Base-by-base conservation (phyloP, 2,113 vertebrate genomes). In the Trogon surrucura region DNA sequence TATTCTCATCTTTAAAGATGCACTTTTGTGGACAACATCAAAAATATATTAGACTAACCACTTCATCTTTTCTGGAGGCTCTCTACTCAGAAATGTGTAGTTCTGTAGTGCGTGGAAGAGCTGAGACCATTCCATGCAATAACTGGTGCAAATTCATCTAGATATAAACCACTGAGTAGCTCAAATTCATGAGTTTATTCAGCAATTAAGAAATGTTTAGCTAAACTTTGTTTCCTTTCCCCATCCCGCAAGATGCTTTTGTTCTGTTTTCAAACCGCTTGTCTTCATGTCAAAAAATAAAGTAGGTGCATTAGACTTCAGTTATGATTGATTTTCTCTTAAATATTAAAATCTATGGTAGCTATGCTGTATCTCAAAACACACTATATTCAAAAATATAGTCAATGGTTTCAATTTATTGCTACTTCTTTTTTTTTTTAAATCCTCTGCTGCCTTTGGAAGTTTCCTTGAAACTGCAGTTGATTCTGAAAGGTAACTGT, bases 381-480 rank as follows among this genome's bases (percentile, higher is more conserved):
- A 84, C 11, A 79, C 56, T 85, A 27, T 86, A 65, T 85, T 89
- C 15, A 95, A 91, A 96, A 95, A 65, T 75, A 80, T 2, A 78
- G 53, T 74, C 45, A 65, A 22, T n/a, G 9, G 47, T 85, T 97
- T 96, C 82, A 94, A 96, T 97, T 97, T 93, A 97, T 96, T 98
- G 58, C 93, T 96, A 88, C 86, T 95, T 67, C 4, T 95, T 56
- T 80, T 65, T 32, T 32, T 95, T 95, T 96, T 96, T 96, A 93
- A 97, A 97, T 95, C 91, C 88, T 97, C 82, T 97, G 98, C 98
- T 98, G 97, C 98, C 89, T 96, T 95, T 97, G 97, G 98, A 97
- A 96, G 90, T 95, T 98, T 96, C 91, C 90, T 96, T 97, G 94
- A 98, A 97, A 95, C 91, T 83, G 89, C 93, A 96, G 6, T 94